Evolutionary conservation across 2,888 invertebrate species (phyloP).

Genomic region (Unio pictorum): DNA sequence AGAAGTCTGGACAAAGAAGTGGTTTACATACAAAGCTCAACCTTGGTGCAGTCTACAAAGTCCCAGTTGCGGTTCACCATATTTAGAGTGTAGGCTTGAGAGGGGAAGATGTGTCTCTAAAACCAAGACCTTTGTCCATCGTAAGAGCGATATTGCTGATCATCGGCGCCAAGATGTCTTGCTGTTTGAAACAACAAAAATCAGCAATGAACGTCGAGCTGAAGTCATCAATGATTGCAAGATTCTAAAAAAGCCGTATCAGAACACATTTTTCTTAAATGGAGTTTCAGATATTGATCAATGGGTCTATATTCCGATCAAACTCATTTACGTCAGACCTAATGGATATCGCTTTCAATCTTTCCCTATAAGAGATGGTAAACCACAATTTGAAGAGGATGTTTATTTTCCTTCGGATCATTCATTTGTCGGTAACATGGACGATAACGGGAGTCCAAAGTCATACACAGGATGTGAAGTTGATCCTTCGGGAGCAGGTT

Average conservation of each 20-base stretch:
- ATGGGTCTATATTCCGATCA: conserved; percentile 39
- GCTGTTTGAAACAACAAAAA: too few relatives aligned
- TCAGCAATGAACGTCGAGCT: background rate
- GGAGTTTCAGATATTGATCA: conserved; percentile 27
- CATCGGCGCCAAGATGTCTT: too few relatives aligned
- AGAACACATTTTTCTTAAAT: conserved; percentile 37
- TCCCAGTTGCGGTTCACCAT: conserved; percentile 35
- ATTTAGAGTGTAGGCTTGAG: conserved; percentile 14
- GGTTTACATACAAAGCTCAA: conserved; percentile 28
- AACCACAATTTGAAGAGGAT: too few relatives aligned
- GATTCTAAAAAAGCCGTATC: conserved; percentile 4
- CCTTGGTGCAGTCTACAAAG: conserved; percentile 27
- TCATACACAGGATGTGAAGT: too few relatives aligned
- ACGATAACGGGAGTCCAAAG: too few relatives aligned
- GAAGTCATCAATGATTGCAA: background rate
- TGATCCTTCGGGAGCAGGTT: too few relatives aligned
- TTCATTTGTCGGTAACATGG: too few relatives aligned
- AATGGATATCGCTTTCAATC: too few relatives aligned
- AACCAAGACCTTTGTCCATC: too few relatives aligned
- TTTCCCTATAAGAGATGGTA: too few relatives aligned
- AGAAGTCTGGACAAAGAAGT: conserved; percentile 14
- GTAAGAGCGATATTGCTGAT: too few relatives aligned
- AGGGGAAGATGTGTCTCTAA: conserved; percentile 1
- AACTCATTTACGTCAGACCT: conserved; percentile 32
- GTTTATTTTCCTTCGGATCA: too few relatives aligned